Evolutionary conservation across 2,888 invertebrate genomes (phyloP).

Genomic region (Drosophila fungiperda): DNA sequence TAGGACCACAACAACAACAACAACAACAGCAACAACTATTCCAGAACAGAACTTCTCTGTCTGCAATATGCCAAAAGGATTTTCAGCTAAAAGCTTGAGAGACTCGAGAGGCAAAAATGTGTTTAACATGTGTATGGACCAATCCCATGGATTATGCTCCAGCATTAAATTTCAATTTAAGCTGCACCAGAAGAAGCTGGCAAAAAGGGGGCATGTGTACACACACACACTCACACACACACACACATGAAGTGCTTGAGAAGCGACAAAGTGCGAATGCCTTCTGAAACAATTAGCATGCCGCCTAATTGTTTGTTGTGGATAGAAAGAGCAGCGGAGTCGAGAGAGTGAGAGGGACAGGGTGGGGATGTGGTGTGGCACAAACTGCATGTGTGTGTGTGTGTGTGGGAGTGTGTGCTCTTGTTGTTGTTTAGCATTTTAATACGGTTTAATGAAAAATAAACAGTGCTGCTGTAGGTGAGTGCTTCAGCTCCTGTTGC

Average conservation of each 20-base stretch:
- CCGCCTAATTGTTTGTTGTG: constrained; percentile 66
- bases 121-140: constrained; percentile 78
- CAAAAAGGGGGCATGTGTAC: not conserved
- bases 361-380: not conserved
- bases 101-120: constrained; percentile 59
- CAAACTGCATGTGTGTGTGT: constrained; percentile 10
- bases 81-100: constrained; percentile 59
- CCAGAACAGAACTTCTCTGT: not conserved
- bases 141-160: constrained; percentile 70
- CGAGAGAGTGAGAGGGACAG: not conserved
- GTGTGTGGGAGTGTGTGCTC: constrained; percentile 9
- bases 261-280: constrained; percentile 78
- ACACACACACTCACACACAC: not conserved
- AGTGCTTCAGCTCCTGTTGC: constrained; percentile 12
- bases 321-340: constrained; percentile 14
- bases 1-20: not conserved
- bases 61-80: constrained; percentile 63
- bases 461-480: constrained; percentile 55
- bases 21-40: not conserved
- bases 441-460: constrained; percentile 73
- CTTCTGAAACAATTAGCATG: constrained; percentile 78
- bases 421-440: constrained; percentile 54
- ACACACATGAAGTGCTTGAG: constrained; percentile 39
- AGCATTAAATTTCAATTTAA: constrained; percentile 82
- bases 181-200: constrained; percentile 55